Evolutionary conservation across 2,113 vertebrate species (phyloP).

Genomic region (Proteles cristata): DNA sequence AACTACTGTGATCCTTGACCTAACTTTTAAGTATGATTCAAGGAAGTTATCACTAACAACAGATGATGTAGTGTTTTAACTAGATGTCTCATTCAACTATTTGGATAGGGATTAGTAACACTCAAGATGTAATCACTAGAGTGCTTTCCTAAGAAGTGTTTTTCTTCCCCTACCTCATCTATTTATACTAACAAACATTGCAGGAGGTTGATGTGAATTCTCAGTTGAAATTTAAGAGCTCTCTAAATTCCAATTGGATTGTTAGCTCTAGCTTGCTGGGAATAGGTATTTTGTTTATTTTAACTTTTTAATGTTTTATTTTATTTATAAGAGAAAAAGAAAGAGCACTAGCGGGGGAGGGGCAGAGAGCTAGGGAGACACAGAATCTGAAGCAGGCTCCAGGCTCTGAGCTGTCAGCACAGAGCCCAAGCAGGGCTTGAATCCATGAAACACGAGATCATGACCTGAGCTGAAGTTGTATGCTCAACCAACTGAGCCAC

Average conservation of each 20-base stretch:
- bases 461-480: too few relatives aligned
- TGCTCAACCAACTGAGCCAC: too few relatives aligned
- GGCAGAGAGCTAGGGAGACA: too few relatives aligned
- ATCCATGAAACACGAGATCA: too few relatives aligned
- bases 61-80: background rate
- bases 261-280: background rate
- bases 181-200: slow-evolving; percentile 8
- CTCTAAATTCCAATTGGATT: background rate
- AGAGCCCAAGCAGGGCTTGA: too few relatives aligned
- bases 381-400: too few relatives aligned
- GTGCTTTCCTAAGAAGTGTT: background rate
- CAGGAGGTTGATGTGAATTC: background rate
- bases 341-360: too few relatives aligned
- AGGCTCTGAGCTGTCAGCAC: too few relatives aligned
- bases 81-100: background rate
- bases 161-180: slow-evolving; percentile 23
- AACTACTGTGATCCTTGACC: background rate
- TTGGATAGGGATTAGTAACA: background rate
- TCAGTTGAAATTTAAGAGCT: background rate
- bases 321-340: too few relatives aligned
- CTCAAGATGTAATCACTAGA: background rate
- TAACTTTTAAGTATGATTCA: background rate
- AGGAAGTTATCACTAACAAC: background rate
- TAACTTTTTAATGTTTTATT: too few relatives aligned
- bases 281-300: background rate